Percentiles rank a stretch among this genome's conserved stretches.
phyloP scores from a whole-genome alignment of 2,113 vertebrate genomes.

The Strigops habroptila region DNA sequence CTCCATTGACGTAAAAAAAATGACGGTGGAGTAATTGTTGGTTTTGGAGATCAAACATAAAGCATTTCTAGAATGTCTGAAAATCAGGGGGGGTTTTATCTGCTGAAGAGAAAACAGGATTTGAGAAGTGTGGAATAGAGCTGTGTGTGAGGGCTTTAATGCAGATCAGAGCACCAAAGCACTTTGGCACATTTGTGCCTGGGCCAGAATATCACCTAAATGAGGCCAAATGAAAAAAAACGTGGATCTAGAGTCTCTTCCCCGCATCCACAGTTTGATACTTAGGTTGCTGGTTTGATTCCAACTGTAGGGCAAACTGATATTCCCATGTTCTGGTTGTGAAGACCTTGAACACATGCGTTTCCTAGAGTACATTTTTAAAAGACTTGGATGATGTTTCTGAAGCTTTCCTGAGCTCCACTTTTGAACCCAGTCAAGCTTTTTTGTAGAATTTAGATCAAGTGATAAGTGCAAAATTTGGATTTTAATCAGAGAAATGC shows the following conservation, averaged over 20 bases:
- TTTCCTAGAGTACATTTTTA: not conserved
- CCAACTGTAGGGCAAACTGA: not conserved
- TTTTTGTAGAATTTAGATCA: constrained; percentile 5
- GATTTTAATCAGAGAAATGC: not conserved
- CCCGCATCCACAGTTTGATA: not conserved
- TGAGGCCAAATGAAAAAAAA: not conserved
- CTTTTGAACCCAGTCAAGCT: constrained; percentile 14
- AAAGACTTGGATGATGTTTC: not conserved
- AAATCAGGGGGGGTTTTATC: not conserved
- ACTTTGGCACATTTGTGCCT: not conserved
- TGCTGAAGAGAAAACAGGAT: constrained; percentile 9
- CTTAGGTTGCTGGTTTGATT: not conserved
- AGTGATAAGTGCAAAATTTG: constrained; percentile 6
- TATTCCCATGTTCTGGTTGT: not conserved
- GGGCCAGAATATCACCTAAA: not conserved
- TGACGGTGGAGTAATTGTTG: not conserved
- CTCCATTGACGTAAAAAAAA: not conserved
- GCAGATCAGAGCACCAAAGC: not conserved
- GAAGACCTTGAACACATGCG: not conserved
- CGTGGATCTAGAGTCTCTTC: not conserved
- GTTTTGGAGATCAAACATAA: not conserved
- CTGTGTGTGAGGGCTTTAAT: not conserved
- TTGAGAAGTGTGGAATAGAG: not conserved
- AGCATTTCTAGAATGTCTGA: not conserved
- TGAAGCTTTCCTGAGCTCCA: not conserved